Evolutionary conservation across 37 sponge, comb jelly and placozoan species (phyloP).

Genomic region (Beroe ovata): DNA sequence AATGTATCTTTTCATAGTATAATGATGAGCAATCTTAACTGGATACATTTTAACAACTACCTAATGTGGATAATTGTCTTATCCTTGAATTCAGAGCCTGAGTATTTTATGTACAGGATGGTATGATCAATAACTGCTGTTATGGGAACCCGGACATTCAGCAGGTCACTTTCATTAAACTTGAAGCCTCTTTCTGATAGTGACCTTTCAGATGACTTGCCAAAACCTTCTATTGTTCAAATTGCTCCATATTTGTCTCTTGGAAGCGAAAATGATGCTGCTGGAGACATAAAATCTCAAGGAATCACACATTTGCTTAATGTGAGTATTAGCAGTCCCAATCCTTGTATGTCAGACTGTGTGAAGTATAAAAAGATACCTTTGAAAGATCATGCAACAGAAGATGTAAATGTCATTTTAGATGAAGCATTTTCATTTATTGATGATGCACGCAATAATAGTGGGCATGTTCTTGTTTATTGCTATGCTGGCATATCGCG

Average conservation of each 20-base stretch:
- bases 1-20: too few relatives aligned
- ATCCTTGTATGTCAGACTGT: background rate
- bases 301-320: slow-evolving; percentile 56
- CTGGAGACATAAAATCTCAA: slow-evolving; percentile 41
- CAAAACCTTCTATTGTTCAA: slow-evolving; percentile 13
- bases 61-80: background rate
- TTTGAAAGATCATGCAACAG: slow-evolving; percentile 36
- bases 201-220: slow-evolving; percentile 1
- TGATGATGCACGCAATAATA: slow-evolving; percentile 36
- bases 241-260: slow-evolving; percentile 44
- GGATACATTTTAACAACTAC: background rate
- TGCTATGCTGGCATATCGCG: slow-evolving; percentile 54
- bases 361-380: slow-evolving; percentile 60
- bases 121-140: background rate
- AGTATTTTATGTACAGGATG: background rate
- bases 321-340: slow-evolving; percentile 52
- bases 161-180: slow-evolving; percentile 46
- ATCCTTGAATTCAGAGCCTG: background rate
- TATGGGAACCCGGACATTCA: slow-evolving; percentile 56
- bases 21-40: too few relatives aligned
- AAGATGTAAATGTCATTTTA: slow-evolving; percentile 6
- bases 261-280: slow-evolving; percentile 35
- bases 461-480: slow-evolving; percentile 48
- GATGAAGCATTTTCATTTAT: slow-evolving; percentile 49
- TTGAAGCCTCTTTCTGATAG: slow-evolving; percentile 41